These are phyloP conservation scores for Drosophila flavopinicola DNA, from an alignment of 2,888 invertebrate genomes.

Conservation along the genomic window DNA sequence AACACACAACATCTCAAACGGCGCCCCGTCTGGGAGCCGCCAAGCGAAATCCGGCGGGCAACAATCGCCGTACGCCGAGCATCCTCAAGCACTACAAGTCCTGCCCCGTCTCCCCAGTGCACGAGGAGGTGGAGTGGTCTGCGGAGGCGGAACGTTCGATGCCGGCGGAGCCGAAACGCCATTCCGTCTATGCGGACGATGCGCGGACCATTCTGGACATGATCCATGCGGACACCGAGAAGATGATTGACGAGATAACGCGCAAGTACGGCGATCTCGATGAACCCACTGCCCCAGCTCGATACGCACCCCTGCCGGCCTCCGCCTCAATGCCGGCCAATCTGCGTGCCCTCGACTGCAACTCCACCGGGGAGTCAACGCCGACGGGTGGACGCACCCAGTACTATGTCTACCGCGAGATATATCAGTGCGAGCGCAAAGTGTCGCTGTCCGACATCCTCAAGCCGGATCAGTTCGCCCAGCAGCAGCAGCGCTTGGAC, in stretches of 20 bases:
- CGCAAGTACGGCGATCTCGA: conserved; percentile 88
- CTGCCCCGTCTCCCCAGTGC: conserved; percentile 92
- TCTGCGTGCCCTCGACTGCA: conserved; percentile 53
- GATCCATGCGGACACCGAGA: conserved; percentile 88
- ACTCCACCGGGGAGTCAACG: conserved; percentile 85
- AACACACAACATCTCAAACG: conserved; percentile 47
- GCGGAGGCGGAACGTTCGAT: conserved; percentile 78
- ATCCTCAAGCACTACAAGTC: conserved; percentile 90
- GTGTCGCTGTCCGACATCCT: conserved; percentile 86
- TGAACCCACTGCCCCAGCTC: conserved; percentile 56
- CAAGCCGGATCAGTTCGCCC: conserved; percentile 84
- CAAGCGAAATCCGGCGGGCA: conserved; percentile 79
- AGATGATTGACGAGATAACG: conserved; percentile 88
- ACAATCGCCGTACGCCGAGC: conserved; percentile 84
- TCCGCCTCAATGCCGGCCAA: conserved; percentile 82
- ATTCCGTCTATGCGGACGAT: conserved; percentile 84
- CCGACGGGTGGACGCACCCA: conserved; percentile 87
- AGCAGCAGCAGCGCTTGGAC: conserved; percentile 68
- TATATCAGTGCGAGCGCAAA: conserved; percentile 85
- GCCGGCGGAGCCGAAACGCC: conserved; percentile 82
- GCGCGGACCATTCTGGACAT: conserved; percentile 87
- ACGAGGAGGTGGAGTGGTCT: conserved; percentile 90
- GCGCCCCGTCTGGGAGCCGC: conserved; percentile 51
- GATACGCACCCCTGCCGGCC: conserved; percentile 60
- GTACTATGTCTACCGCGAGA: conserved; percentile 89